Percentiles rank a stretch among this genome's conserved stretches.
Conservation (phyloP, 1,140 invertebrate species). For the Anoplolepis gracilipes region DNA sequence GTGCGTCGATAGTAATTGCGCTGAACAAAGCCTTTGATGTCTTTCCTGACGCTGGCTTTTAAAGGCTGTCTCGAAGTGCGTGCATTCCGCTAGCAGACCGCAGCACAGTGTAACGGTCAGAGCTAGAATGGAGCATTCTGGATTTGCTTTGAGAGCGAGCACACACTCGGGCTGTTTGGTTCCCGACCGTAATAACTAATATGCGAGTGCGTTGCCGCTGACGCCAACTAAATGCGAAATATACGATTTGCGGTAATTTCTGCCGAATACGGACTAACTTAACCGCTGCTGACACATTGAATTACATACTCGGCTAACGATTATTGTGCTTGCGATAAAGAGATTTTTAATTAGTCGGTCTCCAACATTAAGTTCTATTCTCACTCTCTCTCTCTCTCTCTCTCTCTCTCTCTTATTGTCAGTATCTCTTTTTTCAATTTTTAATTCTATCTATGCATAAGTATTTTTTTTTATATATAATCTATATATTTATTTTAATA, state of each 20-base stretch:
- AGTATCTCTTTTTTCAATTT: no score
- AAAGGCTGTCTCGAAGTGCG: slow-evolving; percentile 62
- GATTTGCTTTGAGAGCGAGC: slow-evolving; percentile 64
- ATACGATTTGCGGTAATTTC: slow-evolving; percentile 44
- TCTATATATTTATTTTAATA: no score
- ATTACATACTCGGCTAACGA: slow-evolving; percentile 2
- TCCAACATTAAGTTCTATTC: neutral
- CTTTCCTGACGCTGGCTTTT: slow-evolving; percentile 69
- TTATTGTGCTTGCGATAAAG: slow-evolving; percentile 12
- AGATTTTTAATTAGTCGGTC: neutral
- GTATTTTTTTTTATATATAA: no score
- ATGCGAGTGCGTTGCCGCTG: slow-evolving; percentile 55
- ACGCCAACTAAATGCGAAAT: slow-evolving; percentile 50
- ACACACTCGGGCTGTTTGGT: slow-evolving; percentile 55
- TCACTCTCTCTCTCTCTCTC: no score
- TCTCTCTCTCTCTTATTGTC: no score
- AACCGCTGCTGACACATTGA: slow-evolving; percentile 47
- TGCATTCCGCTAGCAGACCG: slow-evolving; percentile 66
- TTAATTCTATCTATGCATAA: neutral
- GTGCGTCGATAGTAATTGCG: slow-evolving; percentile 64
- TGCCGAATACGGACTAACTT: slow-evolving; percentile 30
- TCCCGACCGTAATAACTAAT: slow-evolving; percentile 69
- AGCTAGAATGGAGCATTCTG: slow-evolving; percentile 62
- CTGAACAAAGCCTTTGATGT: slow-evolving; percentile 70
- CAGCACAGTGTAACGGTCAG: slow-evolving; percentile 59